Evolutionary conservation across 2,888 invertebrate genomes (phyloP), one percentile per base, ranked within the genome.

Genomic region (Plemyria rubiginata): DNA sequence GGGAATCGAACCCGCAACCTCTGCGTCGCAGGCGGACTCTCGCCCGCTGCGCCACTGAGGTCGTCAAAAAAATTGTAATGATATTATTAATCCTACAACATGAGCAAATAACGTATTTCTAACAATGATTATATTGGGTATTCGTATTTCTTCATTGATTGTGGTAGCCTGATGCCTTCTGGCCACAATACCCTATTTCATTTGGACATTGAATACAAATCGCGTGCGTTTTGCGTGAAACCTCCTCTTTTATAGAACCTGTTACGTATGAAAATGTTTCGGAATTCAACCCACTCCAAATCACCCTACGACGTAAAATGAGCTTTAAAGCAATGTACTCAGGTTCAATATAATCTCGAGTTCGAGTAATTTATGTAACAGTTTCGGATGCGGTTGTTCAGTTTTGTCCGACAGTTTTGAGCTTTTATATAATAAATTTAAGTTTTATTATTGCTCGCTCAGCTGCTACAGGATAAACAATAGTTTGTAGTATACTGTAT

Each of bases 221-320:
- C 57, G 66, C 68, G 65, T 68, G 65, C 60, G 66, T 65, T 67
- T 65, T 61, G 57, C 61, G 62, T 65, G 54, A 61, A 66, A 66
- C 62, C 66, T 62, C 52, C 50, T 28, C 59, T 68, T 60, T 60
- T 63, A 63, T 68, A 57, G 61, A 68, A 68, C 53, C 52, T 55
- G 59, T 59, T 55, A 60, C 65, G 61, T 70, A 68, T 63, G 64
- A 68, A 66, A 70, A 70, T 65, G 55, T 66, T 70, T 22, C 38
- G 9, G 38, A 15, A 45, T 51, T 59, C 12, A 40, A 15, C 22
- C 9, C 36, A 16, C 5, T 50, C 4, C 2, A 15, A 13, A 38
- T 29, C 7, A 5, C 13, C 12, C 13, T n/a, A 12, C 12, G 28
- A 22, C 12, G 12, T 48, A 40, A 55, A 48, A 48, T 55, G 13